Base-by-base conservation (phyloP, 2,888 invertebrate genomes). In the Griposia aprilina region DNA sequence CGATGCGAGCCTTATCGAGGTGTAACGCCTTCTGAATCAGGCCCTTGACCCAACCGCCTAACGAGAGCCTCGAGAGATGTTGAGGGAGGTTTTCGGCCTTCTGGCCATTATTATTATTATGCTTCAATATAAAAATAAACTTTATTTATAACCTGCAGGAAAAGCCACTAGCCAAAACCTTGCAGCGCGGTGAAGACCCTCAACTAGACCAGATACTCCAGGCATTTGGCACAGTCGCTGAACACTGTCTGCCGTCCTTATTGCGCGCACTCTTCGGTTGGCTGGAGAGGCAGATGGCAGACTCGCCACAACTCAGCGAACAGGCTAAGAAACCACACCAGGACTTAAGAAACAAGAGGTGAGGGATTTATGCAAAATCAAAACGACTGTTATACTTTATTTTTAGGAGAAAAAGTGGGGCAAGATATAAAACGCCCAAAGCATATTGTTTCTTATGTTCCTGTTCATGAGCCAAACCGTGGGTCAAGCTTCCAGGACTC, bases 161-260 rank as follows among this genome's bases (percentile, higher is more conserved):
- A 93, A 99, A 99, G 93, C 98, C 99, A n/a, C 95, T 99, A 59
- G 99, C 99, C 50, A 99, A 99, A 97, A 98, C 99, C 4, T 95
- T 99, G 76, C 99, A 99, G 96, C 97, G 99, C 85, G 99, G 99
- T 17, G 99, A 99, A 97, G 99, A 99, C 96, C 97, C 98, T 15
- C 98, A 99, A 88, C 98, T 99, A 92, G 99, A 99, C 95, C 99
- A 99, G 95, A 97, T 99, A 63, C 96, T 99, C 68, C 98, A 98
- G 72, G 98, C 99, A 0, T 98, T 99, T 91, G 99, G 99, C 26
- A 98, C 98, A 17, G 99, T 99, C 6, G 99, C 99, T 0, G 99
- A 99, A 93, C 99, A 99, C 93, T 99, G 99, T 94, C 96, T 99
- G 85, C 99, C 99, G 0, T 99, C 99, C 7, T 97, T 99, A 84